These are phyloP conservation scores for Aleiodes leptofemur DNA, from an alignment of 2,888 invertebrate species.

Conservation along the genomic window DNA sequence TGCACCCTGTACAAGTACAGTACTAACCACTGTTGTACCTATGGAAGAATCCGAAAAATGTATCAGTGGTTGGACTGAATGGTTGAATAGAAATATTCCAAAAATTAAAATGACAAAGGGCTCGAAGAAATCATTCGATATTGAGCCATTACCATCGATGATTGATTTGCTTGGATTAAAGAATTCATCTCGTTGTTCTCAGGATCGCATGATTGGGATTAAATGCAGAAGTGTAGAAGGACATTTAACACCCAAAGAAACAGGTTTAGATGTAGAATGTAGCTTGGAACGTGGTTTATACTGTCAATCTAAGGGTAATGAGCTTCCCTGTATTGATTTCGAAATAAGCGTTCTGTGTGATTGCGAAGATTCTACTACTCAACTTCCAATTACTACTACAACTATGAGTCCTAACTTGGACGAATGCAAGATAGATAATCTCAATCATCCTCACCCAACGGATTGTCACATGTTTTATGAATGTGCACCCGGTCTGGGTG, in stretches of 20 bases:
- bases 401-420: constrained; percentile 19
- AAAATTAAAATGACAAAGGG: constrained; percentile 68
- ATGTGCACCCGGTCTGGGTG: constrained; percentile 77
- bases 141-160: constrained; percentile 78
- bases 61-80: constrained; percentile 85
- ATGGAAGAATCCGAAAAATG: constrained; percentile 77
- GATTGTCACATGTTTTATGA: constrained; percentile 85
- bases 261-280: constrained; percentile 86
- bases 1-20: constrained; percentile 78
- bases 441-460: constrained; percentile 79
- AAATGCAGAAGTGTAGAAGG: constrained; percentile 84
- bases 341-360: constrained; percentile 87
- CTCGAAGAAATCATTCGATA: constrained; percentile 71
- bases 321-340: constrained; percentile 84
- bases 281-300: constrained; percentile 84
- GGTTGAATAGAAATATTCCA: constrained; percentile 82
- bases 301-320: constrained; percentile 76
- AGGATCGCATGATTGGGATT: constrained; percentile 82
- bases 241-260: constrained; percentile 81
- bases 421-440: constrained; percentile 74
- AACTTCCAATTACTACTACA: constrained; percentile 22
- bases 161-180: constrained; percentile 77
- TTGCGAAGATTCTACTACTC: constrained; percentile 72
- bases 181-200: constrained; percentile 78
- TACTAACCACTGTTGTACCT: constrained; percentile 57